Evolutionary conservation across 2,113 vertebrate species (phyloP).

Genomic region (Ptilorrhoa leucosticta): DNA sequence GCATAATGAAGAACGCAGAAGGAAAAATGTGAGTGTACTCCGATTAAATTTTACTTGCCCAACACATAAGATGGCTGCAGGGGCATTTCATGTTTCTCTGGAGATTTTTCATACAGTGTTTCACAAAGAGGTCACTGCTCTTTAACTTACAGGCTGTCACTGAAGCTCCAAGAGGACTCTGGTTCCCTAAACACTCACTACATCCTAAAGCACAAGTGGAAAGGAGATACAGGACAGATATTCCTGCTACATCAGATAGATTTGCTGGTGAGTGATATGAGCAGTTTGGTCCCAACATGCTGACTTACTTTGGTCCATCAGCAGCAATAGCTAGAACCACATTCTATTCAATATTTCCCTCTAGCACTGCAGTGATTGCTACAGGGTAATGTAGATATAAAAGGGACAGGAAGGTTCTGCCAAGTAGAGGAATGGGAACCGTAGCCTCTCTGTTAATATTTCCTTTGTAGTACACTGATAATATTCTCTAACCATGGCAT

Average conservation of each 20-base stretch:
- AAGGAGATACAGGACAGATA: neutral
- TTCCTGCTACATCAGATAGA: neutral
- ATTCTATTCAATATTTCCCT: neutral
- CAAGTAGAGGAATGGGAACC: neutral
- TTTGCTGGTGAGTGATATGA: neutral
- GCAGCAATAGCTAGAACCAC: neutral
- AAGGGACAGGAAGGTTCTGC: neutral
- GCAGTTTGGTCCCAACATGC: neutral
- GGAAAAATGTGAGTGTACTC: neutral
- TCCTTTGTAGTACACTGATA: neutral
- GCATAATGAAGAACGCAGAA: neutral
- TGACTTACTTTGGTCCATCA: neutral
- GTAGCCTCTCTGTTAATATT: neutral
- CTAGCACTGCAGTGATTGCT: neutral
- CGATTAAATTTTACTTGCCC: neutral
- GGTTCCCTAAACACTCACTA: neutral
- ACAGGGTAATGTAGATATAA: neutral
- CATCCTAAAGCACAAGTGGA: neutral
- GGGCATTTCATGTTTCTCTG: neutral
- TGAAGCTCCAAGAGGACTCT: neutral
- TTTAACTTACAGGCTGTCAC: neutral
- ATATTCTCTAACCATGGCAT: neutral
- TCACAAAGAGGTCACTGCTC: neutral
- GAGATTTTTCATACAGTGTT: neutral
- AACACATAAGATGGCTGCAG: neutral